phyloP scores from a whole-genome alignment of 2,113 vertebrate genomes.

The Neodontobutis hainanensis region DNA sequence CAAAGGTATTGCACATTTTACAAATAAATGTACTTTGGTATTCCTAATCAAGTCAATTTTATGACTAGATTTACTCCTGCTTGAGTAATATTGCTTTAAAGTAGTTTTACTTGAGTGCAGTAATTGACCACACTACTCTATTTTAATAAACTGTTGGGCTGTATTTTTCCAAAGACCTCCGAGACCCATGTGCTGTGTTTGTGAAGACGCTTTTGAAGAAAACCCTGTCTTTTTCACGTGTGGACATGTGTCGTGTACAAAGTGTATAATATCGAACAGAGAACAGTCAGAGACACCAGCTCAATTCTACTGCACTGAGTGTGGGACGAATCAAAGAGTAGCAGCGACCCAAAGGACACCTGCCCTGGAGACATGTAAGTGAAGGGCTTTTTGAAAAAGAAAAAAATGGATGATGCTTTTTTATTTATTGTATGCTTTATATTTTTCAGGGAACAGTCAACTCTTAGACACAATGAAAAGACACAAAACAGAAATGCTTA shows the following conservation, averaged over 20 bases:
- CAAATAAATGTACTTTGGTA: too few relatives aligned
- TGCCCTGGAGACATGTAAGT: background rate
- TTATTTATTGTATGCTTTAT: background rate
- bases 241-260: conserved; percentile 34
- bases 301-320: background rate
- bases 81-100: too few relatives aligned
- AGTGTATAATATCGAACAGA: background rate
- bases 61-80: too few relatives aligned
- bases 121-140: too few relatives aligned
- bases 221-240: conserved; percentile 4
- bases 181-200: conserved; percentile 11
- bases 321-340: conserved; percentile 7
- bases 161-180: background rate
- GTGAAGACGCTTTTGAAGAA: fast-evolving
- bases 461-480: background rate
- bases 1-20: too few relatives aligned
- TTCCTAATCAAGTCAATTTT: too few relatives aligned
- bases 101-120: too few relatives aligned
- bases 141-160: background rate
- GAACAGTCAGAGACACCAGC: background rate
- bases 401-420: too few relatives aligned
- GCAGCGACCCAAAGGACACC: background rate
- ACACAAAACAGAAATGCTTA: conserved; percentile 2
- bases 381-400: background rate
- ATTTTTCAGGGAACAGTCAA: conserved; percentile 3